These are phyloP conservation scores for Psilanteris sp. DNA, from an alignment of 1,140 invertebrate genomes.

Conservation along the genomic window DNA sequence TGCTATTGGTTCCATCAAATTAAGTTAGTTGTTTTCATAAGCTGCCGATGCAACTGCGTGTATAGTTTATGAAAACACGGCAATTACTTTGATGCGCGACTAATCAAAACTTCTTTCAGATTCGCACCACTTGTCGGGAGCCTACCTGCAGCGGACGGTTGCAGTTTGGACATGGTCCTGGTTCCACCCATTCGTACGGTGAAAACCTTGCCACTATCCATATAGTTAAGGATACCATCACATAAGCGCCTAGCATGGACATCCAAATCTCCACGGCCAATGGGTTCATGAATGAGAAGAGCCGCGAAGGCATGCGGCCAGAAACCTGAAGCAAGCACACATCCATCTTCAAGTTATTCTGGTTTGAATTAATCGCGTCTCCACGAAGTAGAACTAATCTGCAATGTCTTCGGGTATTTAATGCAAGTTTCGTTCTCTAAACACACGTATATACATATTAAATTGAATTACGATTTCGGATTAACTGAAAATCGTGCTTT, in stretches of 20 bases:
- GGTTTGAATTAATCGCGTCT: neutral
- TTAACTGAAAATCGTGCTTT: too few relatives aligned
- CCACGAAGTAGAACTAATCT: too few relatives aligned
- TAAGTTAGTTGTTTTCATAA: neutral
- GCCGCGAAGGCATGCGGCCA: constrained; percentile 81
- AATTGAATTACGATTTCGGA: too few relatives aligned
- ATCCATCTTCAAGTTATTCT: constrained; percentile 44
- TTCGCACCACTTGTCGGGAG: constrained; percentile 72
- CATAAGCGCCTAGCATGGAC: constrained; percentile 84
- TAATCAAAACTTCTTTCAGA: constrained; percentile 1
- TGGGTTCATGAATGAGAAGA: constrained; percentile 86
- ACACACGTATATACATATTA: too few relatives aligned
- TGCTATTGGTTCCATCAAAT: neutral
- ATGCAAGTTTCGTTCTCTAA: too few relatives aligned
- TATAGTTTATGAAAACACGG: too few relatives aligned
- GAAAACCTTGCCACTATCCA: constrained; percentile 86
- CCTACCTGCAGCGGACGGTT: constrained; percentile 78
- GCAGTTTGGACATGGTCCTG: constrained; percentile 81
- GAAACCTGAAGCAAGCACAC: constrained; percentile 80
- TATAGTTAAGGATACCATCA: constrained; percentile 85
- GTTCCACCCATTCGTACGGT: constrained; percentile 85
- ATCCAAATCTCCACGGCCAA: constrained; percentile 86
- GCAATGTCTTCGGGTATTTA: too few relatives aligned
- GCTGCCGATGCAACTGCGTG: too few relatives aligned
- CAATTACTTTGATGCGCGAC: constrained; percentile 32